These are phyloP conservation scores for Plectropomus leopardus DNA, from an alignment of 2,113 vertebrate genomes.

Conservation along the genomic window DNA sequence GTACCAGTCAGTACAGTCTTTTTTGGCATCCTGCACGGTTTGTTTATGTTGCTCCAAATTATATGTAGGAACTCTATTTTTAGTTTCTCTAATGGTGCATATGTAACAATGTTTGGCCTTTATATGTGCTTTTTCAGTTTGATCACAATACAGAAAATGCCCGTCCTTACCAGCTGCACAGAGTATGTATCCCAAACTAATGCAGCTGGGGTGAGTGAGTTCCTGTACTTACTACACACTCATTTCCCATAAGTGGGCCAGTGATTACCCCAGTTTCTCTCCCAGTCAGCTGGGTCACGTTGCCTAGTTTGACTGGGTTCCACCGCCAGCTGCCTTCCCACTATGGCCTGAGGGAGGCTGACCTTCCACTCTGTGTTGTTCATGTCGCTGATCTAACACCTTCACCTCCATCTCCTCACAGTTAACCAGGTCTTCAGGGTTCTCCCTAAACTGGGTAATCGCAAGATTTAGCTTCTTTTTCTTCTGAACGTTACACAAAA, in stretches of 20 bases:
- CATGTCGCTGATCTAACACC: conserved; percentile 44
- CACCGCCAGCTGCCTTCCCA: conserved; percentile 19
- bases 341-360: conserved; percentile 29
- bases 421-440: conserved; percentile 51
- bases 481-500: neutral
- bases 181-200: conserved; percentile 1
- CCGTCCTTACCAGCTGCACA: neutral
- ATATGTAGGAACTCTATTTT: neutral
- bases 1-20: conserved; percentile 6
- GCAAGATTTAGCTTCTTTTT: neutral
- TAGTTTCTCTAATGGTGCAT: conserved; percentile 1
- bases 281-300: conserved; percentile 14
- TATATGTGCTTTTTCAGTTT: neutral
- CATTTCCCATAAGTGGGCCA: conserved; percentile 46
- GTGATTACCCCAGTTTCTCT: conserved; percentile 45
- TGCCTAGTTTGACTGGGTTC: conserved; percentile 43
- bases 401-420: conserved; percentile 62
- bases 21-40: neutral
- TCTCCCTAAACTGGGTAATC: conserved; percentile 52
- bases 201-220: conserved; percentile 12
- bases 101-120: neutral
- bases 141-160: neutral
- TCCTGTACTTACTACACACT: conserved; percentile 17
- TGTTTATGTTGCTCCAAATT: conserved; percentile 22
- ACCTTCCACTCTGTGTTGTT: conserved; percentile 40